Evolutionary conservation across 2,888 invertebrate species (phyloP).

Genomic region (Calliopum simillimum): DNA sequence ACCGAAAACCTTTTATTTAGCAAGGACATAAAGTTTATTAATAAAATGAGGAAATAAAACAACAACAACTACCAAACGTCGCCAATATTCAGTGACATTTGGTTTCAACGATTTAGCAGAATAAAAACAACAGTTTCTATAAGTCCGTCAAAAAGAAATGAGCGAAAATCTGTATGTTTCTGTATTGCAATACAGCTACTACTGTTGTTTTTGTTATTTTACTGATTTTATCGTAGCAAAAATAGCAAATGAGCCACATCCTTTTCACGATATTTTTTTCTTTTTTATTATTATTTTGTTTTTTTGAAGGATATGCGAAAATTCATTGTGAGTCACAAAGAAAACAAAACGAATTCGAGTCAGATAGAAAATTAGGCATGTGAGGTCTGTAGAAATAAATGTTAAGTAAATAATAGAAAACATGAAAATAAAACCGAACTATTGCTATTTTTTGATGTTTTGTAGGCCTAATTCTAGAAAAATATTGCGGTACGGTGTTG

Average conservation of each 20-base stretch:
- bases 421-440: too few relatives aligned
- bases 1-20: too few relatives aligned
- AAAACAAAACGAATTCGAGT: neutral
- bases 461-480: too few relatives aligned
- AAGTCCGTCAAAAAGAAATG: neutral
- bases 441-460: too few relatives aligned
- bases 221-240: neutral
- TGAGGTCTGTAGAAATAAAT: too few relatives aligned
- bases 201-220: neutral
- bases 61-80: neutral
- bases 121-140: neutral
- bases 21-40: too few relatives aligned
- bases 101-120: neutral
- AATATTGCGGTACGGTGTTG: too few relatives aligned
- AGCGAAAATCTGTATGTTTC: neutral
- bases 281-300: neutral
- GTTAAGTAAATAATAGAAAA: too few relatives aligned
- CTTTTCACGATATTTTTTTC: neutral
- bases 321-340: too few relatives aligned
- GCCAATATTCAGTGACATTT: neutral
- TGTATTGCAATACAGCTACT: neutral
- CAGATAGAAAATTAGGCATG: too few relatives aligned
- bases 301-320: slow-evolving; percentile 10
- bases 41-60: too few relatives aligned
- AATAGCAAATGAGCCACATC: slow-evolving; percentile 9